phyloP scores from a whole-genome alignment of 1,140 invertebrate species.

The Papilio aristodemus region DNA sequence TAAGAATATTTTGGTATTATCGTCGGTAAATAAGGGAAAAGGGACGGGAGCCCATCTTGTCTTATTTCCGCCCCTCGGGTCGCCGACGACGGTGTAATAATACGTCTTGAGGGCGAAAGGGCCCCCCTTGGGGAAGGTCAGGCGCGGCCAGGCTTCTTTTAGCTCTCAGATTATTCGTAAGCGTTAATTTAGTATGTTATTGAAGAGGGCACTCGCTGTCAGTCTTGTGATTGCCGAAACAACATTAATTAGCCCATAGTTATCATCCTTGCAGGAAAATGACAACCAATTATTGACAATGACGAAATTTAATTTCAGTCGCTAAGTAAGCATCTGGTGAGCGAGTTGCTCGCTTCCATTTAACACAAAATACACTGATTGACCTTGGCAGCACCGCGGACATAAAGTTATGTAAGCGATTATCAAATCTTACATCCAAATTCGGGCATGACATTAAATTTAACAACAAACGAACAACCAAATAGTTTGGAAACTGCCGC shows the following conservation, averaged over 20 bases:
- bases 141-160: background rate
- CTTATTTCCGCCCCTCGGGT: constrained; percentile 25
- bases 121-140: constrained; percentile 22
- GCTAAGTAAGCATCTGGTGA: background rate
- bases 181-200: background rate
- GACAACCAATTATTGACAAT: too few species aligned
- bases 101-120: constrained; percentile 17
- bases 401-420: background rate
- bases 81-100: constrained; percentile 6
- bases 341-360: background rate
- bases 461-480: constrained; percentile 7
- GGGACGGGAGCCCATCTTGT: constrained; percentile 6
- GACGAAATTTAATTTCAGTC: too few species aligned
- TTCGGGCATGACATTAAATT: background rate
- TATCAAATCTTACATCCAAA: constrained; percentile 11
- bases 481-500: constrained; percentile 19
- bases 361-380: background rate
- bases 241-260: background rate
- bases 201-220: background rate
- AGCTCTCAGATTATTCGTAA: background rate
- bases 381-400: background rate
- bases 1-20: background rate
- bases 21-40: background rate
- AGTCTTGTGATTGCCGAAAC: background rate
- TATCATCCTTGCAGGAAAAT: background rate